Conservation (phyloP, 1,140 invertebrate species). For the Drosophila pachea region DNA sequence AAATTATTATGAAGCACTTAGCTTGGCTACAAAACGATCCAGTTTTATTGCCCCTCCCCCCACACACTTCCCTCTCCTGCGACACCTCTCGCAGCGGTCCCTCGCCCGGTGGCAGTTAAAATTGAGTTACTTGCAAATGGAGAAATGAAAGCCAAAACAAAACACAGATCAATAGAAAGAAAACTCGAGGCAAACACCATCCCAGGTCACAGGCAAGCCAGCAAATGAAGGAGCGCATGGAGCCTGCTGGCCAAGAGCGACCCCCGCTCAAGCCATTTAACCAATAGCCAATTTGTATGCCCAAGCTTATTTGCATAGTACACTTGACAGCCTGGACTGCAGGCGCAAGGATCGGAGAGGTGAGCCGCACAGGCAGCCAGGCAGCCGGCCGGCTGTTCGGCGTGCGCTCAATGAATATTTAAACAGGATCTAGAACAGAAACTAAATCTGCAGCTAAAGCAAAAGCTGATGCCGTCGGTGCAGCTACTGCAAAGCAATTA, state of each 20-base stretch:
- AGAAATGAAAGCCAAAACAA: slow-evolving; percentile 64
- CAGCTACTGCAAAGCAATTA: slow-evolving; percentile 62
- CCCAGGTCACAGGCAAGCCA: slow-evolving; percentile 41
- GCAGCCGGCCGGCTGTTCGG: not conserved
- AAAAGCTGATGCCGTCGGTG: slow-evolving; percentile 17
- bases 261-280: slow-evolving; percentile 28
- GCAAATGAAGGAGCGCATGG: not conserved
- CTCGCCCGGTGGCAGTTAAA: slow-evolving; percentile 38
- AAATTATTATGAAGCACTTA: slow-evolving; percentile 77
- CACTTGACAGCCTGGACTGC: slow-evolving; percentile 27
- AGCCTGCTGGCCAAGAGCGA: not conserved
- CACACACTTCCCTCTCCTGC: too few species aligned
- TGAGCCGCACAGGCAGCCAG: not conserved
- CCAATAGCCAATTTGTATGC: slow-evolving; percentile 68
- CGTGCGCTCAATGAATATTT: slow-evolving; percentile 67
- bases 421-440: slow-evolving; percentile 42
- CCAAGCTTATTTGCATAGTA: slow-evolving; percentile 69
- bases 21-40: slow-evolving; percentile 60
- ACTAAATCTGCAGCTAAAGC: slow-evolving; percentile 16
- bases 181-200: slow-evolving; percentile 46
- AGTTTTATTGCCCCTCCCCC: slow-evolving; percentile 27
- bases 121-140: slow-evolving; percentile 65
- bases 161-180: slow-evolving; percentile 64
- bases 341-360: slow-evolving; percentile 1
- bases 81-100: slow-evolving; percentile 27